Evolutionary conservation across 92 coral and sea anemone species (phyloP).

Genomic region (Heliopora coerulea): DNA sequence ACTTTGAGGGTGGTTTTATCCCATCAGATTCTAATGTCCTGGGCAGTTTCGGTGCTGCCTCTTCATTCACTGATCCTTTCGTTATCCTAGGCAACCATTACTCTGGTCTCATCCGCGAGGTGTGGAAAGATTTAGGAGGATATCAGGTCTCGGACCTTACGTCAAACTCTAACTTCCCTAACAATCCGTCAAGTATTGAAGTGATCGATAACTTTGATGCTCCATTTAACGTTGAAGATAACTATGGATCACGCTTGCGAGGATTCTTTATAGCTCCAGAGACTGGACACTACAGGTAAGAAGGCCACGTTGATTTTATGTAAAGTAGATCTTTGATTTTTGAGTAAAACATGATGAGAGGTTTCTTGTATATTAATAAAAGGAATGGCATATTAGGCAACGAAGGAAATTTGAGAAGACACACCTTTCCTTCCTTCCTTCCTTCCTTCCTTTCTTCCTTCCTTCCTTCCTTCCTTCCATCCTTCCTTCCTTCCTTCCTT

Average conservation of each 20-base stretch:
- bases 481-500: too few relatives aligned
- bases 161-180: constrained; percentile 95
- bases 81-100: constrained; percentile 74
- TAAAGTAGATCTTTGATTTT: too few relatives aligned
- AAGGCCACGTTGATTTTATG: not conserved
- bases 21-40: too few relatives aligned
- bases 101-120: constrained; percentile 93
- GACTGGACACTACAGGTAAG: constrained; percentile 80
- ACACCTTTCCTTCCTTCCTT: too few relatives aligned
- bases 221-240: constrained; percentile 91
- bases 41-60: too few relatives aligned
- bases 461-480: too few relatives aligned
- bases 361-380: too few relatives aligned
- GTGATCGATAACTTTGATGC: constrained; percentile 99
- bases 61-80: not conserved
- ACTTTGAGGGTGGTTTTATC: too few relatives aligned
- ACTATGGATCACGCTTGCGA: constrained; percentile 87
- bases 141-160: constrained; percentile 89
- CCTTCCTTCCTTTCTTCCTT: too few relatives aligned
- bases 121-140: constrained; percentile 94
- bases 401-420: too few relatives aligned
- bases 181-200: constrained; percentile 94
- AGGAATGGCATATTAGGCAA: too few relatives aligned
- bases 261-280: constrained; percentile 98
- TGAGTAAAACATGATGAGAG: too few relatives aligned